Percentiles rank a stretch among this genome's conserved stretches.
Conservation (phyloP, 2,797 vertebrate genomes). For the Brachymystax lenok region DNA sequence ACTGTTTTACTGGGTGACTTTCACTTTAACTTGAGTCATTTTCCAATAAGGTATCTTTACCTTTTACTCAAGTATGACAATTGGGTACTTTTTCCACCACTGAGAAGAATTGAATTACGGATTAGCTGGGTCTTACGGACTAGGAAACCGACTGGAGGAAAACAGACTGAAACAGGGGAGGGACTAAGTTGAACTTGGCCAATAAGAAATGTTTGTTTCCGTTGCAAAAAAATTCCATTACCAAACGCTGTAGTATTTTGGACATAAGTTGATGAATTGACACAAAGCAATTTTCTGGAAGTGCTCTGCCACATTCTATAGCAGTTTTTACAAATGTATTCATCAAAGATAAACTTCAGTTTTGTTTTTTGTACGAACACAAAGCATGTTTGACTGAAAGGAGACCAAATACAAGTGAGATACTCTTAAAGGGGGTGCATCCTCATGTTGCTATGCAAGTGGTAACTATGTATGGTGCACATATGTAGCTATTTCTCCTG, state of each 20-base stretch:
- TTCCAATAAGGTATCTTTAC: too few species aligned
- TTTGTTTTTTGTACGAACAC: not conserved
- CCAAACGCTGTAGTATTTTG: constrained; percentile 29
- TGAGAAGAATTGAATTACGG: too few species aligned
- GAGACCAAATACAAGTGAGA: not conserved
- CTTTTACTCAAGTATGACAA: too few species aligned
- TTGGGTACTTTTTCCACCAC: too few species aligned
- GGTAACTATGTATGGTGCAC: not conserved
- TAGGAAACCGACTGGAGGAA: too few species aligned
- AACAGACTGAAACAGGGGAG: too few species aligned
- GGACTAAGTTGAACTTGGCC: too few species aligned
- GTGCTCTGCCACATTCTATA: constrained; percentile 56
- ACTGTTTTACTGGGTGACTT: too few species aligned
- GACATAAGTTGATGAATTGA: constrained; percentile 52
- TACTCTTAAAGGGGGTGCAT: not conserved
- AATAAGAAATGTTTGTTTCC: too few species aligned
- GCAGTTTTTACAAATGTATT: not conserved
- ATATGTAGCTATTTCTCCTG: not conserved
- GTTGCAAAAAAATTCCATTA: too few species aligned
- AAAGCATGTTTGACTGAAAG: not conserved
- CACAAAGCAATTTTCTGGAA: constrained; percentile 44
- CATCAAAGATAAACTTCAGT: not conserved
- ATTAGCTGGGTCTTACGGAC: too few species aligned
- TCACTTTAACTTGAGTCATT: too few species aligned
- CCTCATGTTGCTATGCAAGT: not conserved